Conservation (phyloP, 2,797 vertebrate species). For the Arnoldichthys spilopterus region DNA sequence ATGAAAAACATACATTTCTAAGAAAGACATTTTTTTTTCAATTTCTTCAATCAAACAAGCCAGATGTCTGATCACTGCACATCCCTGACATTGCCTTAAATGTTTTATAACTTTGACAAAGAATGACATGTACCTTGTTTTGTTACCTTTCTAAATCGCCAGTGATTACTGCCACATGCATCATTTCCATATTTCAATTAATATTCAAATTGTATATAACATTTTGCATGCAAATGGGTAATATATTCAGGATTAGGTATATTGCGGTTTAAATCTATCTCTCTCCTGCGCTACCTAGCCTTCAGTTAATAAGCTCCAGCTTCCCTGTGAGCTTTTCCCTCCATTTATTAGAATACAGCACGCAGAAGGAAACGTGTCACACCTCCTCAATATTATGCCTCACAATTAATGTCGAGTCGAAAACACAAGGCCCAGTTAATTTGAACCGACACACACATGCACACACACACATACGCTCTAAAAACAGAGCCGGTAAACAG, state of each 20-base stretch:
- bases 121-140: conserved; percentile 65
- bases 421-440: conserved; percentile 78
- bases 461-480: conserved; percentile 23
- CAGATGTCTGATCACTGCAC: conserved; percentile 11
- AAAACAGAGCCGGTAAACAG: conserved; percentile 55
- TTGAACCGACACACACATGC: conserved; percentile 71
- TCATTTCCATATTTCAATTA: conserved; percentile 83
- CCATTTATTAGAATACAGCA: conserved; percentile 83
- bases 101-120: conserved; percentile 25
- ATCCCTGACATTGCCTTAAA: background rate
- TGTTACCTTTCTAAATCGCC: conserved; percentile 78
- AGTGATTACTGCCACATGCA: conserved; percentile 78
- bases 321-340: conserved; percentile 74
- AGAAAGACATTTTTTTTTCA: background rate
- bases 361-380: conserved; percentile 70
- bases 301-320: conserved; percentile 78
- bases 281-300: conserved; percentile 73
- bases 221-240: conserved; percentile 79
- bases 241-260: conserved; percentile 84
- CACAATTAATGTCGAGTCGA: conserved; percentile 79
- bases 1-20: conserved; percentile 29
- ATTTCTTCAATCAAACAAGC: conserved; percentile 30
- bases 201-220: conserved; percentile 79
- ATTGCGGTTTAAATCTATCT: conserved; percentile 78
- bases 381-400: conserved; percentile 81